These are phyloP conservation scores for Amniataba percoides DNA, from an alignment of 2,797 vertebrate species.

Conservation along the genomic window DNA sequence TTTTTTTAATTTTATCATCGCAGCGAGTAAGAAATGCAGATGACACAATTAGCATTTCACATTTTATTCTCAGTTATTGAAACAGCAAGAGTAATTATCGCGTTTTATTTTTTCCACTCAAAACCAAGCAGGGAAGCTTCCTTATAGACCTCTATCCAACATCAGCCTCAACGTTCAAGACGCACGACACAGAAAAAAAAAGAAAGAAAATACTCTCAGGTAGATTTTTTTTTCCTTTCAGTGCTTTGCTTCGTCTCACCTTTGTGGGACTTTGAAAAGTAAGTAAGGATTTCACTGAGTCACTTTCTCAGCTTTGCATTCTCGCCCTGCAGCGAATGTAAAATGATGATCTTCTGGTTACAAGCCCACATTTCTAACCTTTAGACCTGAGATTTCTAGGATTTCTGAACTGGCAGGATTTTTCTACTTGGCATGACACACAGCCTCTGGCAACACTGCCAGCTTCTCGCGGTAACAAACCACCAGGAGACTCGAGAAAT, in stretches of 20 bases:
- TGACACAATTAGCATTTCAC: neutral
- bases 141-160: neutral
- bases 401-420: constrained; percentile 60
- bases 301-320: constrained; percentile 40
- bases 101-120: neutral
- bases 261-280: neutral
- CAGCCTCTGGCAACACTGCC: constrained; percentile 45
- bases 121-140: neutral
- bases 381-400: constrained; percentile 57
- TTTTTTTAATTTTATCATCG: neutral
- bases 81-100: constrained; percentile 2
- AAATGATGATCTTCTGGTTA: constrained; percentile 46
- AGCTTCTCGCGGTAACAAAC: constrained; percentile 51
- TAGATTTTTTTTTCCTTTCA: neutral
- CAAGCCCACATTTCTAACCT: constrained; percentile 62
- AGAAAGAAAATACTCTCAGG: neutral
- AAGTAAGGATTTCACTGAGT: neutral
- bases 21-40: neutral
- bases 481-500: constrained; percentile 38
- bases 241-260: constrained; percentile 27
- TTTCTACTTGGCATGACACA: constrained; percentile 57
- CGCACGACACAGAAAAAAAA: neutral
- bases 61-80: constrained; percentile 5
- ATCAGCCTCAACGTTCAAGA: neutral
- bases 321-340: constrained; percentile 34